phyloP scores from a whole-genome alignment of 1,140 invertebrate species.

The Microplitis demolitor region DNA sequence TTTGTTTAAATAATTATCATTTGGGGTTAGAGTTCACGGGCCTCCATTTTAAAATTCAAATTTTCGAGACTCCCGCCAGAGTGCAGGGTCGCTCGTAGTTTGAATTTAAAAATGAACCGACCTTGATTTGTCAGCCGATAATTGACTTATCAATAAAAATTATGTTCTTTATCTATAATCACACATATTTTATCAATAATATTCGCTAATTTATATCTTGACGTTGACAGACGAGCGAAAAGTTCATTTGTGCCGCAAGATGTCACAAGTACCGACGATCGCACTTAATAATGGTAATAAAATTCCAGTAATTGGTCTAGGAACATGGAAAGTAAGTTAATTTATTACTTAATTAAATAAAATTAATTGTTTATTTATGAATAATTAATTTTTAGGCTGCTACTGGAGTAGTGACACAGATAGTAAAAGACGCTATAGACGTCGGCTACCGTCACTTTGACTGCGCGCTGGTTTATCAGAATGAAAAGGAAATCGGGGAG shows the following conservation, averaged over 20 bases:
- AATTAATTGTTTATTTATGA: not conserved
- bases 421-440: constrained; percentile 79
- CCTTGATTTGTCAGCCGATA: too few species aligned
- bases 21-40: too few species aligned
- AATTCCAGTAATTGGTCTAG: constrained; percentile 71
- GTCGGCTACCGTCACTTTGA: constrained; percentile 91
- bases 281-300: constrained; percentile 66
- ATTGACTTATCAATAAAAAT: too few species aligned
- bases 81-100: too few species aligned
- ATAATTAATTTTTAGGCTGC: constrained; percentile 60
- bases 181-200: too few species aligned
- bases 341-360: too few species aligned
- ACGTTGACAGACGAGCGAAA: not conserved
- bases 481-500: constrained; percentile 83
- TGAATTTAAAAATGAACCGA: too few species aligned
- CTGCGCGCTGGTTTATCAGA: constrained; percentile 82
- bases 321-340: constrained; percentile 71
- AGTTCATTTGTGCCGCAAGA: constrained; percentile 35
- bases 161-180: too few species aligned
- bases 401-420: constrained; percentile 68
- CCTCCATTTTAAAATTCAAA: too few species aligned
- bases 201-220: too few species aligned
- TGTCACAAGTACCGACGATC: constrained; percentile 57
- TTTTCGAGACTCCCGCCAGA: too few species aligned
- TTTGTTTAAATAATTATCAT: too few species aligned